phyloP scores from a whole-genome alignment of 1,140 invertebrate genomes.

The Scylla paramamosain region DNA sequence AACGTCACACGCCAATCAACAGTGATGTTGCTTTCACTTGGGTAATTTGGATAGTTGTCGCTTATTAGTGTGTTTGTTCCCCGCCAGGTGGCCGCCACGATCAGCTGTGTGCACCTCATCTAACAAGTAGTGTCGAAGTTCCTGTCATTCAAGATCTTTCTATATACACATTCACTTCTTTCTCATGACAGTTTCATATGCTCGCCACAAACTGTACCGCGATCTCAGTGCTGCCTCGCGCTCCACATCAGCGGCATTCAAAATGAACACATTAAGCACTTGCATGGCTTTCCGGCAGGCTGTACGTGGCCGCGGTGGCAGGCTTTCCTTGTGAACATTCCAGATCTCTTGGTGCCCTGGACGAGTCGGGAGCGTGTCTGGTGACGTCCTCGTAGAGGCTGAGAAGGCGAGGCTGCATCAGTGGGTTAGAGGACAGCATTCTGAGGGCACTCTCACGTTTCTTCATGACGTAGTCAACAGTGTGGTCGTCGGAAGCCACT shows the following conservation, averaged over 20 bases:
- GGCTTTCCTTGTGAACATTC: not conserved
- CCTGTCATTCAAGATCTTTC: not conserved
- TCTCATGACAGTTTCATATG: not conserved
- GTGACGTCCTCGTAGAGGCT: constrained; percentile 47
- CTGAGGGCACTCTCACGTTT: constrained; percentile 46
- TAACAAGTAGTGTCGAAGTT: too few relatives aligned
- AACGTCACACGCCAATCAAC: too few relatives aligned
- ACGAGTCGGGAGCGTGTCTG: not conserved
- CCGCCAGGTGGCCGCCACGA: too few relatives aligned
- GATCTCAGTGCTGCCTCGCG: not conserved
- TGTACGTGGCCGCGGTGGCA: not conserved
- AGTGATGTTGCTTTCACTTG: too few relatives aligned
- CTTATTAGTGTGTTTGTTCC: too few relatives aligned
- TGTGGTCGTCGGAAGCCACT: constrained; percentile 39
- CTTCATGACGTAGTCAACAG: constrained; percentile 46
- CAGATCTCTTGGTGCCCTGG: not conserved
- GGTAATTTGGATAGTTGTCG: too few relatives aligned
- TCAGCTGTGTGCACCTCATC: too few relatives aligned
- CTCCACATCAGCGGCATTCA: not conserved
- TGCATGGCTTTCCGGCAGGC: not conserved
- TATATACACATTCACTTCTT: not conserved
- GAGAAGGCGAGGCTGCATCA: constrained; percentile 42
- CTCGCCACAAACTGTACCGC: too few relatives aligned
- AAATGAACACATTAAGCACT: not conserved
- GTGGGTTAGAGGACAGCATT: constrained; percentile 30